Evolutionary conservation across 2,113 vertebrate genomes (phyloP).

Genomic region (Excalfactoria chinensis): DNA sequence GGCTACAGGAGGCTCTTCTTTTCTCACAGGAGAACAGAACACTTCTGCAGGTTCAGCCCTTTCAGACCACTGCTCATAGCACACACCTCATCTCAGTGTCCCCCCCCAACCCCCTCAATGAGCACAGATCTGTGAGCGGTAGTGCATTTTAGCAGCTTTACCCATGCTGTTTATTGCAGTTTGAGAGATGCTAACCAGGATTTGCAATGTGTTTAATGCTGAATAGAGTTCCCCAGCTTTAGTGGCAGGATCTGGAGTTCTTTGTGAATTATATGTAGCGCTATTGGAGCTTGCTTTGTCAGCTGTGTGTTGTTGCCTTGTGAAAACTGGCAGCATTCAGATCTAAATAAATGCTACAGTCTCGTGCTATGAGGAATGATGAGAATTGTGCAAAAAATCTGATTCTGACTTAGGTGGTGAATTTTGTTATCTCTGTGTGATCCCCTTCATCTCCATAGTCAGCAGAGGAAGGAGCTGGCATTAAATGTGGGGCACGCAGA

Average conservation of each 20-base stretch:
- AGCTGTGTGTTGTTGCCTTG: not conserved
- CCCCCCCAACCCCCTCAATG: not conserved
- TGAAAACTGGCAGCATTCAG: conserved; percentile 29
- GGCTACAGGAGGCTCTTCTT: not conserved
- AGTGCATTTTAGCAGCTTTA: not conserved
- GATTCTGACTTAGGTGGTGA: not conserved
- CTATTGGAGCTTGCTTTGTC: conserved; percentile 45
- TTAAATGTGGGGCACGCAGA: not conserved
- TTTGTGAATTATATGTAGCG: conserved; percentile 38
- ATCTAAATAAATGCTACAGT: not conserved
- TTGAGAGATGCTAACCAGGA: not conserved
- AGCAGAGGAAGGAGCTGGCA: fast-evolving
- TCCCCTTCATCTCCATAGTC: not conserved
- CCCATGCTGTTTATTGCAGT: not conserved
- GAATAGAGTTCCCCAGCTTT: not conserved
- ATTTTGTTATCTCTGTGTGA: not conserved
- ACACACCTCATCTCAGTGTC: not conserved
- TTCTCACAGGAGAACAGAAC: not conserved
- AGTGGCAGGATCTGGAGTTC: conserved; percentile 2
- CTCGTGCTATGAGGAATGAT: not conserved
- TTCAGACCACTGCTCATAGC: not conserved
- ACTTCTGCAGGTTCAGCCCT: not conserved
- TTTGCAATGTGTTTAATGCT: not conserved
- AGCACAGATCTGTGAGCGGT: not conserved
- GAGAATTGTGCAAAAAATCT: not conserved